Conservation (phyloP, 2,888 invertebrate species). For the Galerucella nymphaeae region DNA sequence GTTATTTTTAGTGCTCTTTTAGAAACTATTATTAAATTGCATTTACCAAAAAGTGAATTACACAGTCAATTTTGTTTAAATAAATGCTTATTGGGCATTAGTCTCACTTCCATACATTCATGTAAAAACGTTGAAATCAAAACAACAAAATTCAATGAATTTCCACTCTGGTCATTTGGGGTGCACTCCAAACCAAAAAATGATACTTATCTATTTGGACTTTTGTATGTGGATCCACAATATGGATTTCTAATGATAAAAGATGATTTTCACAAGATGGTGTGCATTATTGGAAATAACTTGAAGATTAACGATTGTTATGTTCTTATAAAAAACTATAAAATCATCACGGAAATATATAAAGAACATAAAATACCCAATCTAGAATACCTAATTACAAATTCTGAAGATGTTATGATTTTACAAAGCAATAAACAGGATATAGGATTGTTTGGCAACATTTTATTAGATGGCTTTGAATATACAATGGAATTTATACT, state of each 20-base stretch:
- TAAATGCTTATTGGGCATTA: constrained; percentile 12
- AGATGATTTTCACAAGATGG: constrained; percentile 34
- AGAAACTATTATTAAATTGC: constrained; percentile 2
- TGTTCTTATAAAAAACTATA: constrained; percentile 37
- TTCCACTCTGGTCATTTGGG: constrained; percentile 41
- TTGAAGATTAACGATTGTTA: constrained; percentile 25
- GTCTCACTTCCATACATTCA: constrained; percentile 31
- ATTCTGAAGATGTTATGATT: constrained; percentile 35
- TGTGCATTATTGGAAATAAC: constrained; percentile 12
- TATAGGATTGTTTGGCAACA: constrained; percentile 1
- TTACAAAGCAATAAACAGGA: not conserved
- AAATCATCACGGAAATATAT: constrained; percentile 40
- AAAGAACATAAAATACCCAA: constrained; percentile 32
- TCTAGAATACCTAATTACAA: constrained; percentile 41
- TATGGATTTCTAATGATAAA: constrained; percentile 37
- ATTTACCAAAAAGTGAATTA: not conserved
- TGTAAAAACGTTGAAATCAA: constrained; percentile 33
- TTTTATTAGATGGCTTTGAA: not conserved
- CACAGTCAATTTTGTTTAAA: constrained; percentile 15
- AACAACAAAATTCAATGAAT: constrained; percentile 7
- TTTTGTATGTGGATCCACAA: constrained; percentile 30
- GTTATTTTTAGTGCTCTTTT: not conserved
- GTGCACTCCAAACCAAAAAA: constrained; percentile 34
- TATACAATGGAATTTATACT: constrained; percentile 13
- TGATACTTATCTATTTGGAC: constrained; percentile 33